A percentile compares a stretch with the other conserved stretches of the same genome.
These are phyloP conservation scores for Anoplius nigerrimus DNA, from an alignment of 2,888 invertebrate species.

Conservation along the genomic window DNA sequence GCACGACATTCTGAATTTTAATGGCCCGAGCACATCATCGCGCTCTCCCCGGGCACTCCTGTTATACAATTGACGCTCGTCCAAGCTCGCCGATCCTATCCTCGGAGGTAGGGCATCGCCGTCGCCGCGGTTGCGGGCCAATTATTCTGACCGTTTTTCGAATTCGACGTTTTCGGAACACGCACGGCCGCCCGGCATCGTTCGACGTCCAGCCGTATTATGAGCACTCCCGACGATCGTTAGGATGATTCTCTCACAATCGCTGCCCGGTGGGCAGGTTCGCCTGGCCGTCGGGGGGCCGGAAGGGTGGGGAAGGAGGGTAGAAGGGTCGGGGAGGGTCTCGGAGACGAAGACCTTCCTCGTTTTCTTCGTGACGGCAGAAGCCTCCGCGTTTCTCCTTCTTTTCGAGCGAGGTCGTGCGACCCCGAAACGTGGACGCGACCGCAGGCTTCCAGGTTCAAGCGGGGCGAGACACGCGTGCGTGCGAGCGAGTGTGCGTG, in stretches of 20 bases:
- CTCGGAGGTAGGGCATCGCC: no score
- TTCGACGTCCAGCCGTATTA: neutral
- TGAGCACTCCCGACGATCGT: conserved; percentile 29
- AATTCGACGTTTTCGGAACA: conserved; percentile 8
- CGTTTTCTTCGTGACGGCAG: neutral
- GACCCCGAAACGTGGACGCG: conserved; percentile 59
- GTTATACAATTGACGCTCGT: no score
- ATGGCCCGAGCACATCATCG: no score
- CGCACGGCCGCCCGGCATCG: neutral
- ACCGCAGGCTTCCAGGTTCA: conserved; percentile 54
- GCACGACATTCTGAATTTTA: no score
- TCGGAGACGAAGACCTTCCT: neutral
- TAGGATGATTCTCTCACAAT: conserved; percentile 38
- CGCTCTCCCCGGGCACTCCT: no score
- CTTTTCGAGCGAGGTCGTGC: conserved; percentile 59
- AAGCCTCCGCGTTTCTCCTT: conserved; percentile 34
- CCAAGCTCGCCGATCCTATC: no score
- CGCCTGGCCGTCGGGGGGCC: conserved; percentile 11
- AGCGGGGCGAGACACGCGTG: conserved; percentile 25
- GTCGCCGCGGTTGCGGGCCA: neutral
- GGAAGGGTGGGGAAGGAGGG: neutral
- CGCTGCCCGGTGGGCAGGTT: conserved; percentile 41
- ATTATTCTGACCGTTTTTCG: neutral
- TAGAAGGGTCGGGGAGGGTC: conserved; percentile 8
- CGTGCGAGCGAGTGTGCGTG: conserved; percentile 8